These are phyloP conservation scores for Scaptomyza polygonia DNA, from an alignment of 2,888 invertebrate species.

Conservation along the genomic window DNA sequence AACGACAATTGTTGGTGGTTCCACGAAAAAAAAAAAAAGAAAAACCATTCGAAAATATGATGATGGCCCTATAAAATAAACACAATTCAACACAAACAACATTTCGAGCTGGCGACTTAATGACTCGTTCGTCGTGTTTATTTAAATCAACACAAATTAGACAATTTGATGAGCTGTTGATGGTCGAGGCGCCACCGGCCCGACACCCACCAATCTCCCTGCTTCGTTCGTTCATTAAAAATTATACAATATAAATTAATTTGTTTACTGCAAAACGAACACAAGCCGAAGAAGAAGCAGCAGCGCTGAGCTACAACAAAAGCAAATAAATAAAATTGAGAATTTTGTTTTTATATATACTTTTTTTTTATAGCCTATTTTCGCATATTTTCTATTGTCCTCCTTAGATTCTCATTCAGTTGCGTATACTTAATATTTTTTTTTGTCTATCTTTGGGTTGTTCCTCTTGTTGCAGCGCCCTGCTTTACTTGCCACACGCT, in stretches of 20 bases:
- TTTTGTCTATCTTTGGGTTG: background rate
- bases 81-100: conserved; percentile 14
- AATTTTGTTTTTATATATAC: too few relatives aligned
- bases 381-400: conserved; percentile 44
- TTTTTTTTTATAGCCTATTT: too few relatives aligned
- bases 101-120: conserved; percentile 20
- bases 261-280: conserved; percentile 58
- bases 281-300: background rate
- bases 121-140: conserved; percentile 36
- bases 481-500: background rate
- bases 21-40: too few relatives aligned
- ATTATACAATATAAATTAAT: conserved; percentile 63
- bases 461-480: conserved; percentile 1
- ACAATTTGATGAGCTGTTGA: conserved; percentile 67
- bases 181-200: background rate
- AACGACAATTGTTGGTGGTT: conserved; percentile 3
- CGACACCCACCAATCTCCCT: too few relatives aligned
- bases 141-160: conserved; percentile 73
- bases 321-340: conserved; percentile 49
- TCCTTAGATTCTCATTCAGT: background rate
- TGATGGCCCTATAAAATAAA: conserved; percentile 40
- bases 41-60: too few relatives aligned
- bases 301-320: background rate
- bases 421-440: conserved; percentile 1
- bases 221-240: conserved; percentile 31